Base-by-base conservation (phyloP, 2,888 invertebrate species). In the Lordiphosa andalusiaca region DNA sequence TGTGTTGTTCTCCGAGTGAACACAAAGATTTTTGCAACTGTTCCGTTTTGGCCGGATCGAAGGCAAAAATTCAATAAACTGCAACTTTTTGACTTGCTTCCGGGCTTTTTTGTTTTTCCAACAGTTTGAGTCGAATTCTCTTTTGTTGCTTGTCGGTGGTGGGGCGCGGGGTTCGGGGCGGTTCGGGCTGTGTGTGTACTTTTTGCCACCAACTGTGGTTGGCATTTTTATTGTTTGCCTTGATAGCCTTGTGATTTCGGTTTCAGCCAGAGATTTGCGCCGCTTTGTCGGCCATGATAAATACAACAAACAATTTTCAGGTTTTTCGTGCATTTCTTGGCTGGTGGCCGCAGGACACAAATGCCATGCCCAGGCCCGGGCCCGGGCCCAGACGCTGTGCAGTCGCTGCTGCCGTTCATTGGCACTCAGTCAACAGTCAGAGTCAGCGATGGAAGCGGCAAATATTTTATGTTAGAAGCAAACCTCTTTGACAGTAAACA, bases 231-330 rank as follows among this genome's bases (percentile, higher is more conserved):
- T 81, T 81, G 70, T 81, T 69, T 61, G 56, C 53, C 56, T 73
- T 66, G 80, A 80, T 84, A 80, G 84, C 84, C 80, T 80, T 80
- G 80, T 78, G 85, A 80, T 77, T 81, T 81, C 46, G 54, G 49
- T 64, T 55, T 67, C 38, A 25, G 25, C 36, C 62, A 62, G 59
- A 80, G 80, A 80, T 80, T 80, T 80, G 67, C 65, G 62, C 65
- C 66, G 80, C 80, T 80, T 80, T 80, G 80, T 80, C 80, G 80
- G 80, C 69, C 83, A 75, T 71, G 80, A 80, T 80, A 80, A 84
- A 80, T 73, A 65, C 68, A 38, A 76, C 66, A 81, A 77, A 84
- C 77, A 46, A 76, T 77, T 77, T 81, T 65, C 84, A 77, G 77
- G 77, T 80, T 77, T 69, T 63, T 16, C 39, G 40, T 47, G 71